Conservation (phyloP, 2,797 vertebrate genomes). For the Columba guinea region DNA sequence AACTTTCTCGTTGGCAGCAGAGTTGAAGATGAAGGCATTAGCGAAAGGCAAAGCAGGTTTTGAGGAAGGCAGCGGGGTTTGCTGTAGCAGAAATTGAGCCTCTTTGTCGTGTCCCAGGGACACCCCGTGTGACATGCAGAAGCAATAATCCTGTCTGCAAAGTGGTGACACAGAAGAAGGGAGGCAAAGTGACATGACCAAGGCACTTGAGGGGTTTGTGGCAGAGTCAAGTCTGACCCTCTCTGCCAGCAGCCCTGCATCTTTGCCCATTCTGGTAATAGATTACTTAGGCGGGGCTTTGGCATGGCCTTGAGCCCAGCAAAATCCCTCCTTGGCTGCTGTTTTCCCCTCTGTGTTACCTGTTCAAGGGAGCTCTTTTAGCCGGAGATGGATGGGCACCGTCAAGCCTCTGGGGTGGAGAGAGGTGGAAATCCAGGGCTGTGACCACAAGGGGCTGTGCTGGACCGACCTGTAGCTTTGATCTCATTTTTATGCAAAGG, state of each 20-base stretch:
- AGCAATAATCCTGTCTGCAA: neutral
- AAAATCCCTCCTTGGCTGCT: neutral
- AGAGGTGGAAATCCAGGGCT: neutral
- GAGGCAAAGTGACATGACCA: neutral
- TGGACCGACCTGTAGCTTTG: neutral
- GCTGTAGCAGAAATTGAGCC: neutral
- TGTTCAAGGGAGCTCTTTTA: neutral
- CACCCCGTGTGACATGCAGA: fast-evolving
- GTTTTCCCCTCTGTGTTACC: fast-evolving
- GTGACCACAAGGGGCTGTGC: neutral
- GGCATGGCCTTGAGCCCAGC: neutral
- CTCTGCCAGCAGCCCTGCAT: neutral
- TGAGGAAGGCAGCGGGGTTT: neutral
- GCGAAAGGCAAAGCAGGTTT: neutral
- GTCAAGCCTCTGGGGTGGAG: neutral
- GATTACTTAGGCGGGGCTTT: neutral
- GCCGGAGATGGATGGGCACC: neutral
- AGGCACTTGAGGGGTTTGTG: neutral
- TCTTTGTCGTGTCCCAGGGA: neutral
- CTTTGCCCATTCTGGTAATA: neutral
- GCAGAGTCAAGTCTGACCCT: neutral
- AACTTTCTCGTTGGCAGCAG: neutral
- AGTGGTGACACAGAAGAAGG: neutral
- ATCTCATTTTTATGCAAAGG: neutral
- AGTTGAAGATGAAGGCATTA: neutral